Base-by-base conservation (phyloP, 2,113 vertebrate species). In the Tauraco erythrolophus region DNA sequence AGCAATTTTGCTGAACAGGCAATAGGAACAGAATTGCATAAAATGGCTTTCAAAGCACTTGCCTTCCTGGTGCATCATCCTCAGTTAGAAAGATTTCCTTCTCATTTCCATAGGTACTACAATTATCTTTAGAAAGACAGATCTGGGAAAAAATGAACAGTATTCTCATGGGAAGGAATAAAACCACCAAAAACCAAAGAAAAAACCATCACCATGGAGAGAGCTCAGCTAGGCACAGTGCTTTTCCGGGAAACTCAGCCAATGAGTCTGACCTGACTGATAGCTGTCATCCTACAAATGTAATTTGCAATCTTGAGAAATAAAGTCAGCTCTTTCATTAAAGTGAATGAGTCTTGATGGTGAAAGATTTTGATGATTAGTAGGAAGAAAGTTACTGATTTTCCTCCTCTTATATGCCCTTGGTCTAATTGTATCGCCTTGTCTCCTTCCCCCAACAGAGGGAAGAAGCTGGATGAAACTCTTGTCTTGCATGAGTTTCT, bases 401-500 rank as follows among this genome's bases (percentile, higher is more conserved):
- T 2, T 6, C 11, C 3, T 57, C 15, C 9, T 66, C 14, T 75
- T 69, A 28, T 14, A 45, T 41, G 92, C 18, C 54, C 5, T 89
- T 84, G 10, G 10, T 69, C 28, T 84, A 14, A 61, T 50, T 53
- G 6, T 17, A n/a, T 65, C 89, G 5, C 80, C 37, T 74, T 78
- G 13, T 84, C 33, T 85, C 33, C 33, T 82, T 74, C 11, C 33
- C 11, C 15, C 21, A 69, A 87, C 51, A 98, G 98, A 89, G 72
- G 89, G 58, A 94, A 28, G 65, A 97, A 96, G 84, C 97, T 99
- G 14, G 95, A 98, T 77, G 98, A 99, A 72, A 98, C 98, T 48
- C 97, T 99, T 83, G 92, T 89, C 27, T 97, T 99, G 39, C 98
- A 99, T 37, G 98, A 99, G 88, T 99, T 99, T 95, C 94, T 94